These are phyloP conservation scores for Pachyrhynchus sulphureomaculatus DNA, from an alignment of 1,140 invertebrate genomes.

Conservation along the genomic window DNA sequence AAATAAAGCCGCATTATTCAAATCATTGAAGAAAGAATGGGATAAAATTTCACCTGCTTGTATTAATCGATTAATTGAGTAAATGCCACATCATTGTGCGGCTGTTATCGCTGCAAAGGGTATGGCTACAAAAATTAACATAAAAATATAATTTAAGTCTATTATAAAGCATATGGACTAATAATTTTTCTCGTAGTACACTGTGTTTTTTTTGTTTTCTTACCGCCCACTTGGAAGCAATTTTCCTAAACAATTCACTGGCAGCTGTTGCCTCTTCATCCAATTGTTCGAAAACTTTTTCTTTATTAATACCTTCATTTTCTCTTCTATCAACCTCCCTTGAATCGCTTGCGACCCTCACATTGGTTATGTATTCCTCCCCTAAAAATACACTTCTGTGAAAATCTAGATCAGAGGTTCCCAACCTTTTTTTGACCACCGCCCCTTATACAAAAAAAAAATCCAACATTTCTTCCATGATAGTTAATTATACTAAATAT, in stretches of 20 bases:
- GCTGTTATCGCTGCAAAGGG: too few species aligned
- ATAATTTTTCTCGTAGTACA: too few species aligned
- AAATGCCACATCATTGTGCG: too few species aligned
- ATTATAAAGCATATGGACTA: too few species aligned
- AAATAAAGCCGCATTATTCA: too few species aligned
- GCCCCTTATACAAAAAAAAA: not conserved
- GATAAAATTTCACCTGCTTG: too few species aligned
- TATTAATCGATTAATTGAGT: too few species aligned
- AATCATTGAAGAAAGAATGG: too few species aligned
- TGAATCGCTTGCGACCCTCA: conserved; percentile 71
- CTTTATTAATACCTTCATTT: conserved; percentile 52
- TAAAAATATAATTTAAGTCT: too few species aligned
- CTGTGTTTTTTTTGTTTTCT: not conserved
- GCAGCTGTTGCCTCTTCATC: conserved; percentile 68
- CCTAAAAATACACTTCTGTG: conserved; percentile 35
- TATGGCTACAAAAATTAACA: too few species aligned
- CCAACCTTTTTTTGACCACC: not conserved
- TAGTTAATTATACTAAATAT: too few species aligned
- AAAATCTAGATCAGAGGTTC: not conserved
- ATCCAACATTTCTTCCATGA: not conserved
- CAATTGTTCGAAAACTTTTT: conserved; percentile 60
- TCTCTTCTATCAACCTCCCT: conserved; percentile 63
- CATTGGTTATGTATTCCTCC: conserved; percentile 70
- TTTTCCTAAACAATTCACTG: conserved; percentile 67
- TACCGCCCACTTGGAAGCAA: conserved; percentile 69